Conservation (phyloP, 2,888 invertebrate genomes). For the Trimorus sp. region DNA sequence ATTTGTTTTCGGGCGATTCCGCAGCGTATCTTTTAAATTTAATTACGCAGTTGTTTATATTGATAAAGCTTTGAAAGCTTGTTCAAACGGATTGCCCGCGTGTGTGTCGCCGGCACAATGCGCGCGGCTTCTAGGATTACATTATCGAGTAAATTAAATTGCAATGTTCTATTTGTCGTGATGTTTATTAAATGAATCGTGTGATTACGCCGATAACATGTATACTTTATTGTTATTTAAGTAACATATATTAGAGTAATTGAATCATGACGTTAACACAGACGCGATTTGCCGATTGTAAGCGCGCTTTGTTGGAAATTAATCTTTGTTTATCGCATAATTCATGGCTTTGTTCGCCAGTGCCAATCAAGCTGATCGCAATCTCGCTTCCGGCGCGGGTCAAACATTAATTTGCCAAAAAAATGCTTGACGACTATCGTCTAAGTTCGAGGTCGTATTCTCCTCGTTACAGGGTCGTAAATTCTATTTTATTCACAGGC, state of each 20-base stretch:
- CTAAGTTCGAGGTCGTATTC: background rate
- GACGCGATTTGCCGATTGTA: background rate
- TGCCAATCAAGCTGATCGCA: background rate
- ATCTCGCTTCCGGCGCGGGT: background rate
- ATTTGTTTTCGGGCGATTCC: constrained; percentile 26
- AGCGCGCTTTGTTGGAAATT: no score
- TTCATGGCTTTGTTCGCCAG: background rate
- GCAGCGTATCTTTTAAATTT: constrained; percentile 37
- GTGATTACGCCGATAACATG: background rate
- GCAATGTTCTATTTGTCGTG: constrained; percentile 19
- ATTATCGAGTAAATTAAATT: constrained; percentile 33
- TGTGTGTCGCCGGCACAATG: constrained; percentile 13
- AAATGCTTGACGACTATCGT: background rate
- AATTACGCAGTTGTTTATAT: constrained; percentile 44
- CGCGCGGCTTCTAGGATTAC: constrained; percentile 24
- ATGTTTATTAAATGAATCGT: constrained; percentile 10
- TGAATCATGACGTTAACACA: background rate
- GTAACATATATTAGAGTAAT: background rate
- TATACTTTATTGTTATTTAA: background rate
- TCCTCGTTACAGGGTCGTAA: constrained; percentile 10
- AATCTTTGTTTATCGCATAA: no score
- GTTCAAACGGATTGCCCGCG: constrained; percentile 35
- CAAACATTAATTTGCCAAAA: no score
- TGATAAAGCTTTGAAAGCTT: constrained; percentile 43
- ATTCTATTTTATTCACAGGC: constrained; percentile 21